These are phyloP conservation scores for Siphonodentalium dalli DNA, from an alignment of 2,888 invertebrate species.

Conservation along the genomic window DNA sequence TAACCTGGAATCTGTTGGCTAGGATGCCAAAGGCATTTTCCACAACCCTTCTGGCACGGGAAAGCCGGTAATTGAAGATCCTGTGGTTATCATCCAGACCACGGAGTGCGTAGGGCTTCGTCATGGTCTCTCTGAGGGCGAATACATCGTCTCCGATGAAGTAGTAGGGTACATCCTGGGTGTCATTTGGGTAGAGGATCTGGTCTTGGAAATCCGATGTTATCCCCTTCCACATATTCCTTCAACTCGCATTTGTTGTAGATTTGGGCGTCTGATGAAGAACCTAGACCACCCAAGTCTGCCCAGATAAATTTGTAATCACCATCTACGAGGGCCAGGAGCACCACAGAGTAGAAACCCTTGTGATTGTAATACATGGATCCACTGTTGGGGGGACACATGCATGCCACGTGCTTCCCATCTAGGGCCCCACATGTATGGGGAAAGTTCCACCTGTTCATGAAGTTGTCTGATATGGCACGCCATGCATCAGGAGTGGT, in stretches of 20 bases:
- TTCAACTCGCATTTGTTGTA: conserved; percentile 10
- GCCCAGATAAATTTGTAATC: conserved; percentile 14
- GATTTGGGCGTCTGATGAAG: conserved; percentile 16
- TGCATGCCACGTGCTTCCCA: conserved; percentile 28
- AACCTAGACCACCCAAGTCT: conserved; percentile 20
- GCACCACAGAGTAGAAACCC: conserved; percentile 9
- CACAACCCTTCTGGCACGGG: conserved; percentile 27
- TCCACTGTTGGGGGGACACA: conserved; percentile 19
- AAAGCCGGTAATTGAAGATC: conserved; percentile 26
- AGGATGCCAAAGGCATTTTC: conserved; percentile 39
- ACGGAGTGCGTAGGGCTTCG: conserved; percentile 25
- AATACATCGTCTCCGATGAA: conserved; percentile 30
- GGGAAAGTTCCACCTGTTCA: conserved; percentile 25
- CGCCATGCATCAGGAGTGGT: conserved; percentile 22
- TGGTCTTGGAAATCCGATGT: conserved; percentile 23
- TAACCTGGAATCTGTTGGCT: conserved; percentile 29
- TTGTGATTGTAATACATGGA: conserved; percentile 23
- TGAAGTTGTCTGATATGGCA: conserved; percentile 20
- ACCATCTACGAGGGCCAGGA: conserved; percentile 11
- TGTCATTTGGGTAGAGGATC: conserved; percentile 30
- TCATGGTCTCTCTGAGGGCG: conserved; percentile 20
- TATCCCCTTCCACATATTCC: conserved; percentile 15
- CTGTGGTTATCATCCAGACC: conserved; percentile 13
- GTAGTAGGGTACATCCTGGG: conserved; percentile 28
- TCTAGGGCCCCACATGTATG: conserved; percentile 23